Percentiles rank a stretch among this genome's conserved stretches.
Conservation (phyloP, 2,888 invertebrate genomes). For the Chelonus formosanus region DNA sequence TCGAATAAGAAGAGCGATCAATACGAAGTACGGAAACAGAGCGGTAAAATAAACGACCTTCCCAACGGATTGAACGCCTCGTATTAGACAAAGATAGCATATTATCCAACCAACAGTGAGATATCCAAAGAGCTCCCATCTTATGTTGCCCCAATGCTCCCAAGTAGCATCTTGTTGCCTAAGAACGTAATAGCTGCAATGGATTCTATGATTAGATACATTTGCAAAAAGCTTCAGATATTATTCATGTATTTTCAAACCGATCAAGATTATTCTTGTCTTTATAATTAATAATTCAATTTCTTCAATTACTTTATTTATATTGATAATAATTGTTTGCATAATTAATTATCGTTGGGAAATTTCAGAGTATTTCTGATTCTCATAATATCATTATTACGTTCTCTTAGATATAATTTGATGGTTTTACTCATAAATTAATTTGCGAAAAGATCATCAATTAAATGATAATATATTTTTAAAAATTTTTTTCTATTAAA, state of each 20-base stretch:
- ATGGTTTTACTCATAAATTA: no score
- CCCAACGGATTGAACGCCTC: conserved; percentile 88
- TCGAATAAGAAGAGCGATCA: conserved; percentile 70
- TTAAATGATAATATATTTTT: no score
- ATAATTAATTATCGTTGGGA: no score
- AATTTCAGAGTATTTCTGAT: no score
- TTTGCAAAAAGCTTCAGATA: conserved; percentile 14
- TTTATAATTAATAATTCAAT: neutral
- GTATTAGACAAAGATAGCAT: conserved; percentile 87
- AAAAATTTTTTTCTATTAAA: no score
- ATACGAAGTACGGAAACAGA: conserved; percentile 76
- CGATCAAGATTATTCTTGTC: neutral
- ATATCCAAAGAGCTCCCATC: conserved; percentile 85
- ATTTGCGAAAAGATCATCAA: no score
- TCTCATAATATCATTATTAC: no score
- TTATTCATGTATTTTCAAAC: neutral
- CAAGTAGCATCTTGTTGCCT: conserved; percentile 77
- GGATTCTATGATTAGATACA: conserved; percentile 25
- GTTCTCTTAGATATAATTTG: no score
- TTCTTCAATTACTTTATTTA: no score
- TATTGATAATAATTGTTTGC: no score
- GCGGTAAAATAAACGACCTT: conserved; percentile 83
- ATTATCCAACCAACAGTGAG: conserved; percentile 82
- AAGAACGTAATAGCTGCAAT: conserved; percentile 77
- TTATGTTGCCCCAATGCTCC: conserved; percentile 79